Conservation (phyloP, 2,797 vertebrate species). For the Triplophysa bombifrons region DNA sequence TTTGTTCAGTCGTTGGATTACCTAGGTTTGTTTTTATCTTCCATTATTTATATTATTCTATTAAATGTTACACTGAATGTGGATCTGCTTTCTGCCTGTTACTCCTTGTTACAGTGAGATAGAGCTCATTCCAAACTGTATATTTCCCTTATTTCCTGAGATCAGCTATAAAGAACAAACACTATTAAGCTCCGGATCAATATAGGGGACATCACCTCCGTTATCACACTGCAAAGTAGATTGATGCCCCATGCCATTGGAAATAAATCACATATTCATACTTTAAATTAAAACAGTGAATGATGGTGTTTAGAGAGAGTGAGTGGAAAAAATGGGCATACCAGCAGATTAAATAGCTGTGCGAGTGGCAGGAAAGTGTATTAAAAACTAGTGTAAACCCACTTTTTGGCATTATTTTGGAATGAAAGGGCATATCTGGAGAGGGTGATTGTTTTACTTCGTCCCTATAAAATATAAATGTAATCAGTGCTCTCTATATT, state of each 20-base stretch:
- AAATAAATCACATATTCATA: conserved; percentile 86
- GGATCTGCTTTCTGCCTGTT: no score
- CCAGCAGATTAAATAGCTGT: conserved; percentile 68
- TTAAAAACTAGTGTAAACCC: conserved; percentile 55
- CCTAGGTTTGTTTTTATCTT: no score
- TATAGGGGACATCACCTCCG: conserved; percentile 76
- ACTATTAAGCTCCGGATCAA: conserved; percentile 84
- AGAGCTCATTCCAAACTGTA: conserved; percentile 75
- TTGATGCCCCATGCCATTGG: conserved; percentile 75
- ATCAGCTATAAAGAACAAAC: conserved; percentile 85
- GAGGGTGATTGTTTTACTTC: conserved; percentile 13
- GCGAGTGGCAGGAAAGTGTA: conserved; percentile 58
- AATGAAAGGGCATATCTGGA: conserved; percentile 9
- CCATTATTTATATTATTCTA: no score
- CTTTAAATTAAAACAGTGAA: conserved; percentile 82
- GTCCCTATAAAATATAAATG: conserved; percentile 5
- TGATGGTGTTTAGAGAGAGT: conserved; percentile 68
- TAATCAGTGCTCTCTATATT: conserved; percentile 19
- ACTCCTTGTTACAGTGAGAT: conserved; percentile 21
- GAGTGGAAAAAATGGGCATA: conserved; percentile 63
- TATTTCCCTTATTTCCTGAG: conserved; percentile 82
- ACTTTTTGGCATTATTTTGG: conserved; percentile 28
- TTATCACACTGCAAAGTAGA: conserved; percentile 73
- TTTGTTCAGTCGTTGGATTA: no score
- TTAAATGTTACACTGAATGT: no score